phyloP scores from a whole-genome alignment of 2,113 vertebrate genomes.

The Epinephelus cyanopodus region DNA sequence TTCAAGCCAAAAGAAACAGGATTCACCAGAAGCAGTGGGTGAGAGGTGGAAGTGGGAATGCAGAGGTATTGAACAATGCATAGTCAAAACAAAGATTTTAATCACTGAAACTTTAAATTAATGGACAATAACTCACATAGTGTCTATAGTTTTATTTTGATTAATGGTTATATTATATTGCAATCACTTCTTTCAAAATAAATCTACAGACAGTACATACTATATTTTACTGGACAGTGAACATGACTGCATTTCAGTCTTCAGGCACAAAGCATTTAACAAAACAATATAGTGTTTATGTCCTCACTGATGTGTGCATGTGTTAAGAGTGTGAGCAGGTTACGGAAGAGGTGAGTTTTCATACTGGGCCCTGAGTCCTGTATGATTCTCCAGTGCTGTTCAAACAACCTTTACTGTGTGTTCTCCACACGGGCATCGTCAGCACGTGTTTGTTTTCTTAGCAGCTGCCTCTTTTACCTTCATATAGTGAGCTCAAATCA shows the following conservation, averaged over 20 bases:
- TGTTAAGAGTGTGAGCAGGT: slow-evolving; percentile 1
- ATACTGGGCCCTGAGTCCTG: slow-evolving; percentile 18
- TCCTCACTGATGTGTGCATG: slow-evolving; percentile 8
- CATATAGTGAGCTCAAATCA: slow-evolving; percentile 3
- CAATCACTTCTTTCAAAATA: slow-evolving; percentile 15
- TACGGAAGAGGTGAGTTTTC: slow-evolving; percentile 4
- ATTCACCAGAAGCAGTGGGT: background rate
- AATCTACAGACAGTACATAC: slow-evolving; percentile 12
- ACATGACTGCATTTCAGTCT: slow-evolving; percentile 13
- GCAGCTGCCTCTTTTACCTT: slow-evolving; percentile 15
- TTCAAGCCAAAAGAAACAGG: slow-evolving; percentile 48
- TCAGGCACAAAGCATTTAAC: background rate
- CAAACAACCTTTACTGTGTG: slow-evolving; percentile 14
- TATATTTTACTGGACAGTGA: slow-evolving; percentile 5
- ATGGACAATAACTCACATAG: background rate
- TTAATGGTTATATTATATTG: background rate
- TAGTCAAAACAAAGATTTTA: slow-evolving; percentile 8
- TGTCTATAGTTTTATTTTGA: slow-evolving; percentile 30
- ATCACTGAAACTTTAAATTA: background rate
- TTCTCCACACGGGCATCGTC: slow-evolving; percentile 14
- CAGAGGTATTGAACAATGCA: background rate
- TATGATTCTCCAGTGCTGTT: slow-evolving; percentile 31
- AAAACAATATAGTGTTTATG: slow-evolving; percentile 2
- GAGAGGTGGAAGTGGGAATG: background rate
- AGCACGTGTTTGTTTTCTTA: slow-evolving; percentile 10